Percentiles rank a stretch among this genome's conserved stretches.
phyloP scores from a whole-genome alignment of 2,113 vertebrate genomes.

The Urocynchramus pylzowi region DNA sequence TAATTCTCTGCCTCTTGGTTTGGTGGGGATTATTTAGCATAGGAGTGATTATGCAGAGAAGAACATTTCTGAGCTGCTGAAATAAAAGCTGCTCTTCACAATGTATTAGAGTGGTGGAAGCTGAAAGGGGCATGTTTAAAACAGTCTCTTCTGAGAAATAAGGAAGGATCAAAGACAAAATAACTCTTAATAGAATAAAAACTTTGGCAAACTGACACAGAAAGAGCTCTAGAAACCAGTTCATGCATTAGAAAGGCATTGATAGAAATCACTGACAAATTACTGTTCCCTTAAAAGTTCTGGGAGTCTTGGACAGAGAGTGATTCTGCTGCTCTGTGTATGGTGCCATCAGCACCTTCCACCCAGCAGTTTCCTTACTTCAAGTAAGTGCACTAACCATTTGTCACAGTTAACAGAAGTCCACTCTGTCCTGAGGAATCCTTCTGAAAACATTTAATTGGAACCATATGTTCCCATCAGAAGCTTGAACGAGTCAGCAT shows the following conservation, averaged over 20 bases:
- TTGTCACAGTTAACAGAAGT: not conserved
- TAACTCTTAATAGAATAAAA: not conserved
- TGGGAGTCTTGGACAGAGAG: not conserved
- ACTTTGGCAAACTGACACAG: not conserved
- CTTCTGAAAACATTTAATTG: not conserved
- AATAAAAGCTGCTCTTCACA: not conserved
- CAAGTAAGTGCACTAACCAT: not conserved
- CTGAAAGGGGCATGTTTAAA: not conserved
- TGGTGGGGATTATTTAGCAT: not conserved
- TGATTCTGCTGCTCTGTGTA: fast-evolving
- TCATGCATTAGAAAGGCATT: not conserved
- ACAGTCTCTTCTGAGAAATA: not conserved
- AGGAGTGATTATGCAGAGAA: not conserved
- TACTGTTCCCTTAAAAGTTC: not conserved
- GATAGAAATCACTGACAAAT: not conserved
- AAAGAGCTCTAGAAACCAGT: not conserved
- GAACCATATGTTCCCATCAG: not conserved
- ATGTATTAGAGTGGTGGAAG: not conserved
- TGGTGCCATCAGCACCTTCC: not conserved
- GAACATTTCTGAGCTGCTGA: not conserved
- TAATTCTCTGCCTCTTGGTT: not conserved
- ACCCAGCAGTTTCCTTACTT: not conserved
- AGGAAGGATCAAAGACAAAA: not conserved
- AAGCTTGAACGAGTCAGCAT: not conserved
- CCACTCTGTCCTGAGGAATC: not conserved